Evolutionary conservation across 1,140 invertebrate genomes (phyloP).

Genomic region (Diachasma alloeum): DNA sequence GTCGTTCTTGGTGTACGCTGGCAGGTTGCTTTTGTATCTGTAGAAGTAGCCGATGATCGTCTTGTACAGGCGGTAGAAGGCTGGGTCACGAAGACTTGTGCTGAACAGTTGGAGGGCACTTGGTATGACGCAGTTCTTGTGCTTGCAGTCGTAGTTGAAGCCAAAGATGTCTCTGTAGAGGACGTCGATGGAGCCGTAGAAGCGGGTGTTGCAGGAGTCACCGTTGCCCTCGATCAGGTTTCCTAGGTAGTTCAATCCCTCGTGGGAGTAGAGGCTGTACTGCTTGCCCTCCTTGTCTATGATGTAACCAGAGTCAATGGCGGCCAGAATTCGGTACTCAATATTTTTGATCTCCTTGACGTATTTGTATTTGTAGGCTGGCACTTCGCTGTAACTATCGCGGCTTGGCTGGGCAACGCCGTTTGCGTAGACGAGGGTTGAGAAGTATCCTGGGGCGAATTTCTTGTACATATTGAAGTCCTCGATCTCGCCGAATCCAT

Average conservation of each 20-base stretch:
- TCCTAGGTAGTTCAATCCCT: constrained; percentile 70
- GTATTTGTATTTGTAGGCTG: constrained; percentile 52
- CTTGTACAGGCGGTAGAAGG: constrained; percentile 64
- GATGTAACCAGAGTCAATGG: constrained; percentile 72
- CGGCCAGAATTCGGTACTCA: constrained; percentile 61
- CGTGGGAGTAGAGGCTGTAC: constrained; percentile 49
- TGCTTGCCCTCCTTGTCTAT: constrained; percentile 55
- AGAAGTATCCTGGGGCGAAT: constrained; percentile 71
- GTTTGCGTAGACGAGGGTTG: constrained; percentile 72
- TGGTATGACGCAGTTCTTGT: constrained; percentile 54
- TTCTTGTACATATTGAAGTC: constrained; percentile 68
- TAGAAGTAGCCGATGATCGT: constrained; percentile 62
- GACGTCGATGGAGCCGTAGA: constrained; percentile 66
- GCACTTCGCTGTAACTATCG: constrained; percentile 50
- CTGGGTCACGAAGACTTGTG: constrained; percentile 64
- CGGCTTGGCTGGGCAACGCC: constrained; percentile 72
- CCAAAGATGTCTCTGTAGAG: constrained; percentile 55
- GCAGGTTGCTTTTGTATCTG: constrained; percentile 55
- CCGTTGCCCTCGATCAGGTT: constrained; percentile 73
- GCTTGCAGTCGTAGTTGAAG: constrained; percentile 48
- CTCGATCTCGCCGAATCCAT: constrained; percentile 69
- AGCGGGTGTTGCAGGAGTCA: constrained; percentile 72
- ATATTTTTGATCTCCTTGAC: constrained; percentile 48
- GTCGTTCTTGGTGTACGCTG: constrained; percentile 62
- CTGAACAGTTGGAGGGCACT: constrained; percentile 53